A percentile compares a stretch with the other conserved stretches of the same genome.
Conservation (phyloP, 92 coral and sea anemone species). For the Phenganax subtilis region DNA sequence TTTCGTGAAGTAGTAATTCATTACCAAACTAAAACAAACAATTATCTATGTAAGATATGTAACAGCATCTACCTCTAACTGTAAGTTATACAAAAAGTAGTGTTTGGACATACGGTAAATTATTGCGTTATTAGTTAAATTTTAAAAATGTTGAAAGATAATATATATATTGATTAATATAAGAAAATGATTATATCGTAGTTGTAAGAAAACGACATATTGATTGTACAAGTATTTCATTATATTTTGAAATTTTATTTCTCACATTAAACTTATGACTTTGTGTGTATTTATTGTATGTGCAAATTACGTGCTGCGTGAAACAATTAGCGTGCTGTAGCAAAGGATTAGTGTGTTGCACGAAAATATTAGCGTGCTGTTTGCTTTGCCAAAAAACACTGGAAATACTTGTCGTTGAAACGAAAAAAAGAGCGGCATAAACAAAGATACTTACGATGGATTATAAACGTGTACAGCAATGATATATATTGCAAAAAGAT, state of each 20-base stretch:
- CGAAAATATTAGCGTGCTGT: too few relatives aligned
- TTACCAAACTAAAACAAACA: background rate
- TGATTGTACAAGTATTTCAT: slow-evolving; percentile 12
- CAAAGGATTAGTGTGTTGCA: too few relatives aligned
- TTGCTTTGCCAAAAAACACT: too few relatives aligned
- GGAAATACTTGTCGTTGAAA: too few relatives aligned
- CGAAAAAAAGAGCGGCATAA: too few relatives aligned
- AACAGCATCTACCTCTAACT: background rate
- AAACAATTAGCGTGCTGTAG: too few relatives aligned
- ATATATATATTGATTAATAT: slow-evolving; percentile 28
- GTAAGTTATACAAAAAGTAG: background rate
- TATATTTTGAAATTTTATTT: background rate
- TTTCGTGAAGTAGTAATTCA: background rate
- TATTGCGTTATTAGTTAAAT: slow-evolving; percentile 13
- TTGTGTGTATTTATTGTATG: too few relatives aligned
- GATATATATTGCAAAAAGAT: background rate
- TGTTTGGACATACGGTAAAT: background rate
- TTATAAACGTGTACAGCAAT: too few relatives aligned
- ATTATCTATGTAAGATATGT: background rate
- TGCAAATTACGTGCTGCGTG: too few relatives aligned
- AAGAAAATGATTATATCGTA: slow-evolving; percentile 8
- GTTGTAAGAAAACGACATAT: slow-evolving; percentile 1
- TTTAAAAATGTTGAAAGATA: slow-evolving; percentile 3
- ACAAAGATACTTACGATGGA: too few relatives aligned
- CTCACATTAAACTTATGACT: too few relatives aligned